Conservation (phyloP, 2,888 invertebrate species). For the Nemotelus nigrinus region DNA sequence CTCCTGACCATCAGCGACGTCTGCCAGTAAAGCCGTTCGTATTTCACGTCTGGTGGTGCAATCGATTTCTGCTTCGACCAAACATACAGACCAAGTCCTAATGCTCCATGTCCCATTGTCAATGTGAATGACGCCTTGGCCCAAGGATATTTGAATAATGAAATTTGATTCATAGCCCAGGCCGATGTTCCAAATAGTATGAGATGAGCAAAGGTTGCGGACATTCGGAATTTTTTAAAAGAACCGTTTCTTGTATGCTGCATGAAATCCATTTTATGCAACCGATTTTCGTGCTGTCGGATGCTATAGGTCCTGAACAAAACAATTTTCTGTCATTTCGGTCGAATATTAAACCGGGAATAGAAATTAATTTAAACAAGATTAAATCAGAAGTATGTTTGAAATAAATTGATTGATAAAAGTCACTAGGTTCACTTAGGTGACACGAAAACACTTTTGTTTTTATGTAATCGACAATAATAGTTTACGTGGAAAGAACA, state of each 20-base stretch:
- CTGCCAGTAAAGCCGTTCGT: background rate
- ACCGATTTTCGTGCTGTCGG: too few relatives aligned
- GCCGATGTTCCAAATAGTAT: constrained; percentile 2
- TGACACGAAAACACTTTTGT: too few relatives aligned
- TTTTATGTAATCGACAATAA: too few relatives aligned
- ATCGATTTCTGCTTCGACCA: background rate
- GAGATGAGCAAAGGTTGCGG: background rate
- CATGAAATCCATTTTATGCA: too few relatives aligned
- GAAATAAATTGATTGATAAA: too few relatives aligned
- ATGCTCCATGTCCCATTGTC: background rate
- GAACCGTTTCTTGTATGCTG: background rate
- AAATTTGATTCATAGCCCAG: constrained; percentile 1
- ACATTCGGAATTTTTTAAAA: background rate
- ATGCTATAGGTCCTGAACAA: too few relatives aligned
- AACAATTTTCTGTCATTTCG: too few relatives aligned
- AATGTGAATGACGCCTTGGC: background rate
- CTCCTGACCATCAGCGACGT: background rate
- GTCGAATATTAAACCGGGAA: too few relatives aligned
- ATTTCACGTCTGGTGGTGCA: background rate
- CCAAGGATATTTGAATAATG: constrained; percentile 4
- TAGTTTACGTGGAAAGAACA: too few relatives aligned
- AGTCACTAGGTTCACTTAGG: too few relatives aligned
- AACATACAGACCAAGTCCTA: background rate
- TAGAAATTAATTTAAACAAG: too few relatives aligned
- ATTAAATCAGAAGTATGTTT: too few relatives aligned